These are phyloP conservation scores for Pharmacophagus antenor DNA, from an alignment of 2,888 invertebrate species.

Conservation along the genomic window DNA sequence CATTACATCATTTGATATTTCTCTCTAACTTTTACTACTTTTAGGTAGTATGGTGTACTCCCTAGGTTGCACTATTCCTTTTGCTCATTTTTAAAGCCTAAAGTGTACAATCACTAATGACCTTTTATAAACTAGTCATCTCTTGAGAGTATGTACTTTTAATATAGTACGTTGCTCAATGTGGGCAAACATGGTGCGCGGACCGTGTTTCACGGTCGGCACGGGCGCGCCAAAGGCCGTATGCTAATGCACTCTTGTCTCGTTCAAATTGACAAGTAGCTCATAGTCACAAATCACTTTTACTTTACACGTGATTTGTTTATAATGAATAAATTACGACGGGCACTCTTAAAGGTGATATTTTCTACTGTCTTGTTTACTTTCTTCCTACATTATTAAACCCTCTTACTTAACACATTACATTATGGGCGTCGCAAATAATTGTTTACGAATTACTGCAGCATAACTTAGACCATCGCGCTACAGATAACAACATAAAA, in stretches of 20 bases:
- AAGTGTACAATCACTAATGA: neutral
- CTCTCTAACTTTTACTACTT: too few species aligned
- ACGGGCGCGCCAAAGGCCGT: constrained; percentile 53
- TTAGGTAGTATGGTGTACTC: too few species aligned
- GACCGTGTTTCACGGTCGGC: constrained; percentile 35
- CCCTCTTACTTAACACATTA: neutral
- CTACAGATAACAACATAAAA: too few species aligned
- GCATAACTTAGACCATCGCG: too few species aligned
- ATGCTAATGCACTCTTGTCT: constrained; percentile 64
- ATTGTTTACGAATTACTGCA: too few species aligned
- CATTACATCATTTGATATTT: too few species aligned
- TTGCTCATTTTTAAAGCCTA: neutral
- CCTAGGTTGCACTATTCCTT: too few species aligned
- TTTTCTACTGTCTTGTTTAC: neutral
- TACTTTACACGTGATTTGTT: constrained; percentile 47
- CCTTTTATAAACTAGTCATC: constrained; percentile 18
- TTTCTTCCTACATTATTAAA: neutral
- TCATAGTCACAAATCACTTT: constrained; percentile 56
- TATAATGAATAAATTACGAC: constrained; percentile 21
- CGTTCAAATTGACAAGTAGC: constrained; percentile 46
- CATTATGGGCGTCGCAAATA: neutral
- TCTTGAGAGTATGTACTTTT: neutral
- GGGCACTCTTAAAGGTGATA: neutral
- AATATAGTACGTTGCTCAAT: constrained; percentile 18
- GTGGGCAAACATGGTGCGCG: constrained; percentile 32